phyloP scores from a whole-genome alignment of 2,797 vertebrate genomes.

The Vultur gryphus region DNA sequence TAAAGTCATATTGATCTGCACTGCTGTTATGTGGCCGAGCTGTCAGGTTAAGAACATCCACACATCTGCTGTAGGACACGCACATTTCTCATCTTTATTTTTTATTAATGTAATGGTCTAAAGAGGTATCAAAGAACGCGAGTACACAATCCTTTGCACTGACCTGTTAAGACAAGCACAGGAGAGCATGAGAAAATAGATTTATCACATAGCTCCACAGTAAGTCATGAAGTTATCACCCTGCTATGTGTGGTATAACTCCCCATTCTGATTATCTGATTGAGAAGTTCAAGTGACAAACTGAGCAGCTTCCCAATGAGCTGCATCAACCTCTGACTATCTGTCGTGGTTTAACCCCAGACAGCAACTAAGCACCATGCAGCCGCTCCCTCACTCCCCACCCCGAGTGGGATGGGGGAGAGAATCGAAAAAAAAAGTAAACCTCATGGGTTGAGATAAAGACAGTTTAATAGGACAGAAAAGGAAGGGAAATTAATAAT shows the following conservation, averaged over 20 bases:
- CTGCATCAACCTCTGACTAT: background rate
- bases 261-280: background rate
- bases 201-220: background rate
- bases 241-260: background rate
- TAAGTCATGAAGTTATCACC: background rate
- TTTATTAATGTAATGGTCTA: background rate
- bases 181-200: background rate
- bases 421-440: too few relatives aligned
- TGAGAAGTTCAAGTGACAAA: background rate
- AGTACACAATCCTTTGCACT: background rate
- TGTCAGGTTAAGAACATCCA: background rate
- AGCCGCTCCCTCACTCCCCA: too few relatives aligned
- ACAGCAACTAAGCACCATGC: too few relatives aligned
- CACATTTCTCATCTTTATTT: background rate
- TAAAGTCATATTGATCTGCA: background rate
- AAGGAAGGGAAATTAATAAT: too few relatives aligned
- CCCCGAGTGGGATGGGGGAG: too few relatives aligned
- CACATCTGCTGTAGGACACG: background rate
- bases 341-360: too few relatives aligned
- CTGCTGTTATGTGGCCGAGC: background rate
- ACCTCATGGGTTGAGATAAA: too few relatives aligned
- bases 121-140: background rate
- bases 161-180: background rate
- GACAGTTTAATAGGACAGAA: too few relatives aligned
- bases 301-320: background rate